Conservation (phyloP, 2,888 invertebrate species). For the Seira sanloemensis region DNA sequence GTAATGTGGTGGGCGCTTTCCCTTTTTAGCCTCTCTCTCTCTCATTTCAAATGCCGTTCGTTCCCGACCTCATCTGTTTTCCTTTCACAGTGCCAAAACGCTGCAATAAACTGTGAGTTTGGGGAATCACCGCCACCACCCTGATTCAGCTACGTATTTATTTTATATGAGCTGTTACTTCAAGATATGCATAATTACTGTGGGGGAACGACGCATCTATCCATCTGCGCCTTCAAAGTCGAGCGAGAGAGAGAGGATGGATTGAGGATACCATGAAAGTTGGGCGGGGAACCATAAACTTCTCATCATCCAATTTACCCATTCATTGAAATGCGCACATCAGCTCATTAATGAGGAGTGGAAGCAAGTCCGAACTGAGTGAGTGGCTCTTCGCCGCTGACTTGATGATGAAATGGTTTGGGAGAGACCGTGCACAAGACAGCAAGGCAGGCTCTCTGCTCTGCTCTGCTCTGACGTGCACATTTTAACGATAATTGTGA, state of each 20-base stretch:
- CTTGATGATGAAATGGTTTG: neutral
- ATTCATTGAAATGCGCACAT: slow-evolving; percentile 59
- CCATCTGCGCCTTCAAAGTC: slow-evolving; percentile 38
- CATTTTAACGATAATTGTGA: slow-evolving; percentile 28
- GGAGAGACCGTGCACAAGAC: slow-evolving; percentile 49
- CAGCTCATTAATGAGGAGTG: slow-evolving; percentile 57
- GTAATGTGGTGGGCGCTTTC: slow-evolving; percentile 60
- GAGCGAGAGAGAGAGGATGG: slow-evolving; percentile 22
- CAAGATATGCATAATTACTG: slow-evolving; percentile 61
- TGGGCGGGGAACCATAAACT: slow-evolving; percentile 57
- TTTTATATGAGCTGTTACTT: slow-evolving; percentile 16
- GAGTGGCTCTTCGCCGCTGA: neutral
- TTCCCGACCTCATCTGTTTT: neutral
- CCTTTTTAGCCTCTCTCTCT: slow-evolving; percentile 39
- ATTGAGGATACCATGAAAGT: slow-evolving; percentile 44
- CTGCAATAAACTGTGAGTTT: slow-evolving; percentile 5
- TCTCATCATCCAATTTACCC: slow-evolving; percentile 65
- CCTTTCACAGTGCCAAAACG: slow-evolving; percentile 6
- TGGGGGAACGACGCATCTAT: slow-evolving; percentile 32
- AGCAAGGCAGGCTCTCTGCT: too few relatives aligned
- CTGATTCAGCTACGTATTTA: slow-evolving; percentile 47
- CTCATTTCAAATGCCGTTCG: neutral
- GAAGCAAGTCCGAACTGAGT: slow-evolving; percentile 17
- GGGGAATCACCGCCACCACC: slow-evolving; percentile 28
- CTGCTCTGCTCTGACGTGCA: slow-evolving; percentile 42